Conservation (phyloP, 2,797 vertebrate species). For the Fistularia commersonii region DNA sequence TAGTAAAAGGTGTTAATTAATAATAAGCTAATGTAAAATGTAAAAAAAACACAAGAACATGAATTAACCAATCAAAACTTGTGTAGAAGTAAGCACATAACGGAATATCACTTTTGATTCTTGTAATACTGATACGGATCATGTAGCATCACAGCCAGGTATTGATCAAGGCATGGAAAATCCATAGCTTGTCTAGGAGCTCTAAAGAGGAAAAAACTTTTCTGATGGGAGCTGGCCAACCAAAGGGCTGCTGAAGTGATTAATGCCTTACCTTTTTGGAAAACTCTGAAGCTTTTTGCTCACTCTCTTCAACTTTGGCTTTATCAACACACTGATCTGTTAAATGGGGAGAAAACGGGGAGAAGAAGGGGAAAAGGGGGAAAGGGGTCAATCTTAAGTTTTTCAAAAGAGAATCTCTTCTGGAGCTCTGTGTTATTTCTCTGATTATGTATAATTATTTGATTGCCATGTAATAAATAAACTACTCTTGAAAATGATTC, state of each 20-base stretch:
- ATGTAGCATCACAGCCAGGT: constrained; percentile 76
- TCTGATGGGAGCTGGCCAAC: constrained; percentile 59
- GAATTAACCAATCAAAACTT: constrained; percentile 36
- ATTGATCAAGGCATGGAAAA: constrained; percentile 73
- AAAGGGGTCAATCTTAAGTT: too few relatives aligned
- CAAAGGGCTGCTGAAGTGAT: constrained; percentile 48
- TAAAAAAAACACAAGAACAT: too few relatives aligned
- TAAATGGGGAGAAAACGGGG: too few relatives aligned
- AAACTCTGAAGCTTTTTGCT: constrained; percentile 90
- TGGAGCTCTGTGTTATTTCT: too few relatives aligned
- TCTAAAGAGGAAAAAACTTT: constrained; percentile 60
- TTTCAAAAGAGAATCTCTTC: too few relatives aligned
- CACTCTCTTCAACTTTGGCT: constrained; percentile 94
- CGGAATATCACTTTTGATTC: constrained; percentile 68
- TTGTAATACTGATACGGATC: constrained; percentile 77
- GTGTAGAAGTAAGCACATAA: constrained; percentile 48
- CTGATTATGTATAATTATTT: too few relatives aligned
- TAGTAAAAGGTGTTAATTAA: too few relatives aligned
- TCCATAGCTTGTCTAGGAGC: constrained; percentile 75
- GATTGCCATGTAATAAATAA: too few relatives aligned
- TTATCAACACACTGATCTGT: constrained; percentile 95
- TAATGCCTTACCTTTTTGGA: constrained; percentile 91
- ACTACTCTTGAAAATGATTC: too few relatives aligned
- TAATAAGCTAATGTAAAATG: too few relatives aligned
- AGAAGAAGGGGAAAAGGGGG: too few relatives aligned